These are phyloP conservation scores for Odontamblyopus lacepedii DNA, from an alignment of 2,797 vertebrate species.

Conservation along the genomic window DNA sequence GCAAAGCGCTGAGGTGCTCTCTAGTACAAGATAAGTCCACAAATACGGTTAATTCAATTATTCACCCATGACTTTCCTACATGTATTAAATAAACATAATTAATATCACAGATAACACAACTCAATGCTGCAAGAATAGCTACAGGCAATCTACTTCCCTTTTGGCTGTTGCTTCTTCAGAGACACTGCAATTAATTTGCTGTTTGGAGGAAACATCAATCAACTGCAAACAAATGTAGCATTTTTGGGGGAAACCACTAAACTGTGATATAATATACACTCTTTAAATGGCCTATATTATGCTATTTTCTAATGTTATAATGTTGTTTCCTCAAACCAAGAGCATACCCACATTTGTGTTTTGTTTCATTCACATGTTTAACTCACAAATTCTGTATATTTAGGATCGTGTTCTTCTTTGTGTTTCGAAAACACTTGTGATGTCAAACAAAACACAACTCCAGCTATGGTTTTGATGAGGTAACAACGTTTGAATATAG, in stretches of 20 bases:
- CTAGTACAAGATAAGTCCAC: not conserved
- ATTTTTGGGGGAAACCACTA: not conserved
- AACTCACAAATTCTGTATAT: no score
- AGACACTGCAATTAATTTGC: not conserved
- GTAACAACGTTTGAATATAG: no score
- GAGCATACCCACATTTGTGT: no score
- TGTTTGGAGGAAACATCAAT: not conserved
- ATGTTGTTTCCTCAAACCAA: no score
- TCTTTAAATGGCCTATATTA: not conserved
- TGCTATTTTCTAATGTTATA: no score
- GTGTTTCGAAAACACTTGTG: no score
- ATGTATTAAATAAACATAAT: not conserved
- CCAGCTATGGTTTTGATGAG: no score
- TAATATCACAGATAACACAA: not conserved
- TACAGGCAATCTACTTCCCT: not conserved
- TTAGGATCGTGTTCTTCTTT: no score
- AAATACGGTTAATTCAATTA: constrained; percentile 17
- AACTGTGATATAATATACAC: not conserved
- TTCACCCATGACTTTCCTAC: constrained; percentile 7
- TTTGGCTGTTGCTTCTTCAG: not conserved
- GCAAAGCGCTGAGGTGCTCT: constrained; percentile 15
- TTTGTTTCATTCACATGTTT: no score
- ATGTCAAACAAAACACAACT: no score
- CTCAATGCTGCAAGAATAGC: not conserved
- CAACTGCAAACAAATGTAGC: not conserved